Conservation (phyloP, 2,888 invertebrate genomes). For the Pimpla rufipes region DNA sequence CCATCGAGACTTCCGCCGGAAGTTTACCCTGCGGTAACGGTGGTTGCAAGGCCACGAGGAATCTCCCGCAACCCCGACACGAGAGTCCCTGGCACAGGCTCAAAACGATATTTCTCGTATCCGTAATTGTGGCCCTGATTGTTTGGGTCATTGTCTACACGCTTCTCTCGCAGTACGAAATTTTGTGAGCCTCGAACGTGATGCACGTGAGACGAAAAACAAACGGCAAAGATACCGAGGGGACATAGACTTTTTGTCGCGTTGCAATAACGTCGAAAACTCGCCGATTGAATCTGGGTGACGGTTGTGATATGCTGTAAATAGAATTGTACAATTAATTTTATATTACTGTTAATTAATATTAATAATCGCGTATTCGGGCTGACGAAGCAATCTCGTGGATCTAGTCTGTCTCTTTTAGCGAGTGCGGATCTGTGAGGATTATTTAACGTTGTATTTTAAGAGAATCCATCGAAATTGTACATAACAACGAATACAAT, state of each 20-base stretch:
- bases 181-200: slow-evolving; percentile 74
- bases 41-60: slow-evolving; percentile 77
- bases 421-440: slow-evolving; percentile 17
- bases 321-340: slow-evolving; percentile 2
- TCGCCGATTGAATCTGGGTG: neutral
- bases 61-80: slow-evolving; percentile 72
- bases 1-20: slow-evolving; percentile 59
- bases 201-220: neutral
- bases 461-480: slow-evolving; percentile 25
- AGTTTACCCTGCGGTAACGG: slow-evolving; percentile 77
- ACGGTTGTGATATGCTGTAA: slow-evolving; percentile 34
- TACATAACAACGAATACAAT: slow-evolving; percentile 53
- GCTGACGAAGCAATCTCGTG: slow-evolving; percentile 25
- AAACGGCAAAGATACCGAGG: neutral
- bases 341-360: neutral
- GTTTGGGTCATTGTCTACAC: slow-evolving; percentile 86
- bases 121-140: slow-evolving; percentile 84
- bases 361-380: slow-evolving; percentile 1
- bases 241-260: neutral
- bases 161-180: slow-evolving; percentile 80
- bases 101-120: slow-evolving; percentile 86
- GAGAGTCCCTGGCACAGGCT: slow-evolving; percentile 86
- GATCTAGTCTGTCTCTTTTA: slow-evolving; percentile 38
- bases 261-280: neutral
- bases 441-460: slow-evolving; percentile 19